Evolutionary conservation across 2,797 vertebrate genomes (phyloP), one percentile per base, ranked within the genome.

Genomic region (Brachyrhaphis roseni): DNA sequence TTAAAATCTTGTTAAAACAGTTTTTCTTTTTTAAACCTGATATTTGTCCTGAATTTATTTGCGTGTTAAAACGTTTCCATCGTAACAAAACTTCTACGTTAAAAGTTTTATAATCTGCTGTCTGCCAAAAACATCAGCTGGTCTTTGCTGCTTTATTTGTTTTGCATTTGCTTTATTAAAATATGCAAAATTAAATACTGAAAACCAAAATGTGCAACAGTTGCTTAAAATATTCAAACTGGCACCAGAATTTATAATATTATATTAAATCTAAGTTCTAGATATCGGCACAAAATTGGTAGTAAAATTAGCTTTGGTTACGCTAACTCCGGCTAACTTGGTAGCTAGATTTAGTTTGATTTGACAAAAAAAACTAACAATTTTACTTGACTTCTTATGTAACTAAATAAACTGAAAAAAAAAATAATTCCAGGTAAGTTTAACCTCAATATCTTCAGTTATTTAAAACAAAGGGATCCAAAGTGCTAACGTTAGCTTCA

Each of bases 121-220:
- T 72, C 45, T 53, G 57, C 39, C 36, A 28, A 66, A 57, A 0
- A 4, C 53, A 49, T 43, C 3, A 74, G 31, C 62, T 82, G 45
- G 3, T 31, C n/a, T 49, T 0, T 20, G n/a, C 4, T 72, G 26
- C 36, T 64, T 36, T 75, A 43, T 6, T 45, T 12, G 28, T 53
- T 72, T 36, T 51, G 16, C 59, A 55, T 47, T 26, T 53, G 2
- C 20, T 28, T 72, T 36, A 51, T 49, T 72, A 64, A 71, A 66
- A 28, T 70, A 43, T 49, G 23, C 51, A 12, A 3, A 77, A 15
- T 34, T 28, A 57, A 26, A 34, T 49, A 47, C 5, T 2, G 0
- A 77, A 71, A 51, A 75, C 34, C 23, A 78, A 75, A 82, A 82
- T 1, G 20, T 70, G 36, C 31, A 16, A 1, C 4, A n/a, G 7